Evolutionary conservation across 53 echinoderm and acorn worm species (phyloP).

Genomic region (Astropecten irregularis): DNA sequence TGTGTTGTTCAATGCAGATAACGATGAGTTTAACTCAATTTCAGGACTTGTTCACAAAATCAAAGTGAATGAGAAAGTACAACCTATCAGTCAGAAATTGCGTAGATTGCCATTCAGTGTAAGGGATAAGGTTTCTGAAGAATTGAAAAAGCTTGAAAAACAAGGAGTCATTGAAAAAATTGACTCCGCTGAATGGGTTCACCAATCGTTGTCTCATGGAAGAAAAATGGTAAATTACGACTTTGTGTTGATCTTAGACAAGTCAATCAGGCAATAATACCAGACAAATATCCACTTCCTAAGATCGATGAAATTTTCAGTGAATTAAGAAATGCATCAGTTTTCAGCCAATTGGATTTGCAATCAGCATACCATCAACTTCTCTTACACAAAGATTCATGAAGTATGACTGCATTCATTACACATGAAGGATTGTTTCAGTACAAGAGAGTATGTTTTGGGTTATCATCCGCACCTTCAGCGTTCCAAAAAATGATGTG

Average conservation of each 20-base stretch:
- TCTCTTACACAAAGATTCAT: slow-evolving; percentile 48
- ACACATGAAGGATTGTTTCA: slow-evolving; percentile 66
- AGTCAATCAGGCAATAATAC: slow-evolving; percentile 67
- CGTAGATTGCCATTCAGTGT: slow-evolving; percentile 49
- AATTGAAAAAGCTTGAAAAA: slow-evolving; percentile 64
- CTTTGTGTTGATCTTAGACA: slow-evolving; percentile 71
- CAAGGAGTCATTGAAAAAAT: slow-evolving; percentile 66
- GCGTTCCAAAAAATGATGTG: slow-evolving; percentile 72
- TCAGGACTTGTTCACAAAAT: slow-evolving; percentile 20
- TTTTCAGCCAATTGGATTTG: slow-evolving; percentile 70
- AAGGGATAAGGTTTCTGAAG: slow-evolving; percentile 53
- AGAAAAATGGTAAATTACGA: slow-evolving; percentile 57
- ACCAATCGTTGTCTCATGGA: slow-evolving; percentile 62
- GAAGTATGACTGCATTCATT: slow-evolving; percentile 69
- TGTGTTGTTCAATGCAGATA: background rate
- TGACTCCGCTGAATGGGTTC: slow-evolving; percentile 73
- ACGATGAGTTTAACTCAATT: background rate
- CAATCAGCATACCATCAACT: slow-evolving; percentile 73
- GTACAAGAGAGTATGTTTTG: slow-evolving; percentile 67
- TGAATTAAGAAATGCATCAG: slow-evolving; percentile 23
- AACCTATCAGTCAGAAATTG: slow-evolving; percentile 27
- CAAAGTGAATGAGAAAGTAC: slow-evolving; percentile 9
- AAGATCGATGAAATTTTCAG: slow-evolving; percentile 65
- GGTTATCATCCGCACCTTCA: slow-evolving; percentile 72
- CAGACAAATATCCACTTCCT: slow-evolving; percentile 71